A percentile compares a stretch with the other conserved stretches of the same genome.
Conservation (phyloP, 2,888 invertebrate genomes). For the Argynnis bischoffii region DNA sequence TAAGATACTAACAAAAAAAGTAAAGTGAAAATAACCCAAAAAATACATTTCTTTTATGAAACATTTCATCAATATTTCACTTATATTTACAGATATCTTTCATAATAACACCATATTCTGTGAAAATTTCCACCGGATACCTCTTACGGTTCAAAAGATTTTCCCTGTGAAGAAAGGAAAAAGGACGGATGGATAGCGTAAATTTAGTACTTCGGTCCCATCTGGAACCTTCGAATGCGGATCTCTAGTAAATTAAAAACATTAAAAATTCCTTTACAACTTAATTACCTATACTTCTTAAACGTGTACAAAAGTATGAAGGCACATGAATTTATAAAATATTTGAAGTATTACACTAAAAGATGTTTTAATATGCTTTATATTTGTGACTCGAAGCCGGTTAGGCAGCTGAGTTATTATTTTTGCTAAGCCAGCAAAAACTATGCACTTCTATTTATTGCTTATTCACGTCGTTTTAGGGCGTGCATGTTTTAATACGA, state of each 20-base stretch:
- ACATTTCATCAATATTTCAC: no score
- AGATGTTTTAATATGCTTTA: constrained; percentile 18
- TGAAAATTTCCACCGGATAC: no score
- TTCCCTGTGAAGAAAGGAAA: no score
- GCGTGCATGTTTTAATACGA: constrained; percentile 22
- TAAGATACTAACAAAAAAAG: no score
- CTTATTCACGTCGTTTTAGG: constrained; percentile 32
- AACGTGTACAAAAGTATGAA: neutral
- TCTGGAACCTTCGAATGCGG: neutral
- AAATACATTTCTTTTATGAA: no score
- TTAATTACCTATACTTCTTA: constrained; percentile 14
- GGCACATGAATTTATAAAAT: constrained; percentile 14
- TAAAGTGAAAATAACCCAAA: no score
- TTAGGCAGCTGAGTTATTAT: constrained; percentile 38
- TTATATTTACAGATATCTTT: no score
- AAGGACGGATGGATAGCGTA: no score
- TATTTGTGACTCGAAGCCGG: constrained; percentile 33
- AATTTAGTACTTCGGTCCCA: no score
- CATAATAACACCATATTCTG: no score
- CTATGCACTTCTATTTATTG: constrained; percentile 25
- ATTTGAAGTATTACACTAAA: constrained; percentile 14
- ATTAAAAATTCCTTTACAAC: neutral
- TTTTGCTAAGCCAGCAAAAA: constrained; percentile 36
- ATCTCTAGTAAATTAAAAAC: neutral
- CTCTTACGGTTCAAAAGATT: no score